phyloP scores from a whole-genome alignment of 2,797 vertebrate genomes.

The Peromyscus aztecus region DNA sequence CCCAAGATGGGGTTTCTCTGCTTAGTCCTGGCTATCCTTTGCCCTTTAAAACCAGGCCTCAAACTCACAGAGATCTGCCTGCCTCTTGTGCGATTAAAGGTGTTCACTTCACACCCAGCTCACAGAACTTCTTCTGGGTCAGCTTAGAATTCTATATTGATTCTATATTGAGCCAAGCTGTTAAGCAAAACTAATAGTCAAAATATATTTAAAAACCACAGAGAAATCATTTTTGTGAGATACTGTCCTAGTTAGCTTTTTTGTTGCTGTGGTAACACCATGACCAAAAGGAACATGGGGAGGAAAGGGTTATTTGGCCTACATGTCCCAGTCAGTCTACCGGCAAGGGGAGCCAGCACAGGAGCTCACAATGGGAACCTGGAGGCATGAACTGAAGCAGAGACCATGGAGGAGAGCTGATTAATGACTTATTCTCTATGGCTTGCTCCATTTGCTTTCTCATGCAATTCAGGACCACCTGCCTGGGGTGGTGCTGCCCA shows the following conservation, averaged over 20 bases:
- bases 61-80: background rate
- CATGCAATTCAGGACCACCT: background rate
- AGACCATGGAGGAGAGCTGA: background rate
- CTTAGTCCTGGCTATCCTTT: background rate
- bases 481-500: background rate
- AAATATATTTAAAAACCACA: background rate
- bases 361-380: background rate
- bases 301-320: background rate
- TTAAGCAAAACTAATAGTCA: background rate
- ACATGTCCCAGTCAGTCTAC: background rate
- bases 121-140: background rate
- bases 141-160: conserved; percentile 30
- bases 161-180: conserved; percentile 30
- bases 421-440: background rate
- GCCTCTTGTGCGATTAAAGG: background rate
- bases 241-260: background rate
- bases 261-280: background rate
- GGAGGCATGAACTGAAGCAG: background rate
- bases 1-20: background rate
- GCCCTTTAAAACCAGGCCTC: background rate
- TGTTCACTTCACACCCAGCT: background rate
- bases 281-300: background rate
- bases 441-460: background rate
- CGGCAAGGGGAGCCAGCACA: background rate
- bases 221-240: conserved; percentile 40